Base-by-base conservation (phyloP, 1,140 invertebrate species). In the Drosophila nikananu region DNA sequence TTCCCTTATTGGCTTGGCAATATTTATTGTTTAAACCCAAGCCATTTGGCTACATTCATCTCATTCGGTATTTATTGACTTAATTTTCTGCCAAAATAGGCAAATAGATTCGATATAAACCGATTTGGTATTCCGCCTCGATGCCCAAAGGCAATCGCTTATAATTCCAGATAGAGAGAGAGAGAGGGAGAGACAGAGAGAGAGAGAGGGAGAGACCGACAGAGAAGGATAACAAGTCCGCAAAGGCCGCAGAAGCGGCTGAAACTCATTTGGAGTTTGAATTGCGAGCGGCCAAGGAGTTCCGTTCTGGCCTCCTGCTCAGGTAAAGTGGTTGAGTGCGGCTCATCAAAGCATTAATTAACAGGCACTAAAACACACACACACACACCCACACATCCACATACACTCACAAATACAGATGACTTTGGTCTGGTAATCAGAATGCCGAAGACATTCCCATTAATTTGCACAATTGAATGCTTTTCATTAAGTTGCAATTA, bases 401-500 rank as follows among this genome's bases (percentile, higher is more conserved):
- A 51, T 0, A 27, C 51, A 21, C 9, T 19, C 7, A 12, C 2
- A 51, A 0, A n/a, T 10, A 51, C 17, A 30, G 23, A 44, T 35
- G 59, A 7, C 44, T 67, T 9, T 37, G 52, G 42, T 27, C 15
- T 49, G 64, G n/a, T 44, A 71, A 71, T 72, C 70, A 52, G 71
- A 82, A 67, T 70, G 51, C 74, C 55, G 67, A 60, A 58, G 72
- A 87, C 77, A 71, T 86, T 83, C 75, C 66, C 80, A 86, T 82
- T 86, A 80, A 87, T 86, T 86, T 86, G 83, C 67, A 66, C 84
- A 86, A 86, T 87, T 89, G 80, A 86, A 86, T 86, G 80, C 78
- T 83, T 86, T 86, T 80, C 80, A 86, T 86, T 86, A 87, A 86
- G 84, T 77, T 83, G 64, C 77, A 83, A 86, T 86, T 83, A 83